Evolutionary conservation across 2,113 vertebrate genomes (phyloP).

Genomic region (Eclectus roratus): DNA sequence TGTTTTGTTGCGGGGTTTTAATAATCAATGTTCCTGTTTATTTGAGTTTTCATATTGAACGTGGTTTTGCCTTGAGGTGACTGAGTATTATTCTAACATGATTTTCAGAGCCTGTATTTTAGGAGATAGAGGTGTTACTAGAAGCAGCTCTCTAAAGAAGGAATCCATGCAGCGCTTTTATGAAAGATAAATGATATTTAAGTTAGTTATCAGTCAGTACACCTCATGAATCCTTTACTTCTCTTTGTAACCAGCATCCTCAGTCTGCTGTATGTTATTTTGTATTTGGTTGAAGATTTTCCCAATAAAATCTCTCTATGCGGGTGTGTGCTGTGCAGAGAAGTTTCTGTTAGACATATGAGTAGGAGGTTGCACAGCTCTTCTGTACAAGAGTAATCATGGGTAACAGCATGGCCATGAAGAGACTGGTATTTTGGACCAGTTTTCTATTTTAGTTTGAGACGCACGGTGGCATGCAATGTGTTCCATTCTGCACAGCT

Average conservation of each 20-base stretch:
- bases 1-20: neutral
- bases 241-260: neutral
- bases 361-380: neutral
- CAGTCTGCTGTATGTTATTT: neutral
- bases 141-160: neutral
- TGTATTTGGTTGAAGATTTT: neutral
- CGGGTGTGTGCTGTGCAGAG: neutral
- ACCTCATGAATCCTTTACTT: neutral
- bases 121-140: neutral
- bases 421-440: neutral
- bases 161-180: neutral
- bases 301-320: neutral
- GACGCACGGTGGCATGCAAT: neutral
- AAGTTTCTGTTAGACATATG: neutral
- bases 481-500: neutral
- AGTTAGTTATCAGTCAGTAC: neutral
- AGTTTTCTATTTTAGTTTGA: slow-evolving; percentile 9
- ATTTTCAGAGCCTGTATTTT: neutral
- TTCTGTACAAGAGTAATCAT: neutral
- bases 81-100: neutral
- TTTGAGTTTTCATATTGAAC: neutral
- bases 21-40: neutral
- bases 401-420: neutral
- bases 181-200: neutral
- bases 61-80: neutral